These are phyloP conservation scores for Edolisoma coerulescens DNA, from an alignment of 2,113 vertebrate species.

Conservation along the genomic window DNA sequence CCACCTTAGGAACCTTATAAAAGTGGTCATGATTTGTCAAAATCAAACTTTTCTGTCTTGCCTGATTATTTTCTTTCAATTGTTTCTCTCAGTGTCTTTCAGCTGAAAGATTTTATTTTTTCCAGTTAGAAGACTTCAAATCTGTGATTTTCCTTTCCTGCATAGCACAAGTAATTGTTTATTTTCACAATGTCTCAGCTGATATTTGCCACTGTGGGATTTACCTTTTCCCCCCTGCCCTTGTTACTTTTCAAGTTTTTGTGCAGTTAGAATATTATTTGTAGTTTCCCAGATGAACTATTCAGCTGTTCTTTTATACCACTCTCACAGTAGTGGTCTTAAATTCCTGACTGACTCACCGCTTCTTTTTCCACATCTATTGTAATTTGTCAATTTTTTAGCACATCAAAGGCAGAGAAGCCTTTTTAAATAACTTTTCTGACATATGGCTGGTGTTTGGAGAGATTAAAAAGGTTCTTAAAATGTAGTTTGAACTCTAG, in stretches of 20 bases:
- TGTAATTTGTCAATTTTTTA: not conserved
- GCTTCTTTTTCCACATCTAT: not conserved
- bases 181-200: not conserved
- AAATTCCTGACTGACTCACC: not conserved
- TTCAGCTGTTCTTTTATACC: not conserved
- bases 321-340: not conserved
- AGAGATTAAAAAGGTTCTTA: not conserved
- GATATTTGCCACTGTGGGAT: not conserved
- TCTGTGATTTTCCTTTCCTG: not conserved
- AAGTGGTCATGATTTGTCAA: not conserved
- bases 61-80: not conserved
- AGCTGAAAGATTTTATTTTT: not conserved
- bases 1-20: not conserved
- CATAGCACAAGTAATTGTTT: not conserved
- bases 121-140: not conserved
- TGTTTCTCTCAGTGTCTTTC: not conserved
- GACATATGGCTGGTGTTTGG: not conserved
- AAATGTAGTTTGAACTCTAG: not conserved
- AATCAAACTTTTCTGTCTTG: not conserved
- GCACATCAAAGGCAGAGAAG: not conserved
- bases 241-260: not conserved
- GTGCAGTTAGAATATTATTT: not conserved
- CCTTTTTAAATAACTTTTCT: not conserved
- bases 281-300: not conserved
- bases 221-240: fast-evolving